Conservation (phyloP, 2,888 invertebrate genomes). For the Drosophila atripex region DNA sequence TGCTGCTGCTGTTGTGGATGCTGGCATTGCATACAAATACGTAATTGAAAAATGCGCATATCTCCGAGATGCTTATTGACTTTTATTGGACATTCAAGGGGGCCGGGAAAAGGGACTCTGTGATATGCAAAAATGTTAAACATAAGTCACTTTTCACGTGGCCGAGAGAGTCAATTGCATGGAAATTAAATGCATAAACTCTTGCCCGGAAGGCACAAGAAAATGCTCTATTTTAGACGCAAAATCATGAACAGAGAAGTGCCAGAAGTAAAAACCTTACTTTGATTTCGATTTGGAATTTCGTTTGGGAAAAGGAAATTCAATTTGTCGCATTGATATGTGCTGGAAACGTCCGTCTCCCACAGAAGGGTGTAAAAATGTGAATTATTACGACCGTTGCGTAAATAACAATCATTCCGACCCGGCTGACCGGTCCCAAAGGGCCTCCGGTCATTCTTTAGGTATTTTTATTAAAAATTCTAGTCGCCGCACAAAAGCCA, state of each 20-base stretch:
- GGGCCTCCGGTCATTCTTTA: conserved; percentile 10
- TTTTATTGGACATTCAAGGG: conserved; percentile 71
- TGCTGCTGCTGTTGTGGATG: conserved; percentile 33
- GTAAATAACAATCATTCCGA: conserved; percentile 80
- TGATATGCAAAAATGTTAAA: conserved; percentile 26
- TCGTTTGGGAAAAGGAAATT: conserved; percentile 61
- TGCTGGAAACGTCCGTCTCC: conserved; percentile 16
- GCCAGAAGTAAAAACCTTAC: background rate
- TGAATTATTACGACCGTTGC: conserved; percentile 79
- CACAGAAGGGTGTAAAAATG: conserved; percentile 53
- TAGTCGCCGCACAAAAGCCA: conserved; percentile 30
- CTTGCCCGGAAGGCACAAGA: conserved; percentile 7
- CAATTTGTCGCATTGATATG: conserved; percentile 51
- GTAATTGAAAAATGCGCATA: conserved; percentile 75
- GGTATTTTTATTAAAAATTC: conserved; percentile 70
- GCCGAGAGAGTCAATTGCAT: conserved; percentile 40
- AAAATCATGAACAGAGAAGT: background rate
- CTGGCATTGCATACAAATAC: conserved; percentile 55
- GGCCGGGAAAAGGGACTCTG: conserved; percentile 8
- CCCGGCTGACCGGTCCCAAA: conserved; percentile 31
- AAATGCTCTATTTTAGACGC: conserved; percentile 12
- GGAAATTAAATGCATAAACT: conserved; percentile 41
- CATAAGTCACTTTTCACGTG: conserved; percentile 31
- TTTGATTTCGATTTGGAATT: conserved; percentile 58
- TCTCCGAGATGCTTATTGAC: conserved; percentile 72